phyloP scores from a whole-genome alignment of 1,140 invertebrate genomes.

The Ridgeia piscesae region DNA sequence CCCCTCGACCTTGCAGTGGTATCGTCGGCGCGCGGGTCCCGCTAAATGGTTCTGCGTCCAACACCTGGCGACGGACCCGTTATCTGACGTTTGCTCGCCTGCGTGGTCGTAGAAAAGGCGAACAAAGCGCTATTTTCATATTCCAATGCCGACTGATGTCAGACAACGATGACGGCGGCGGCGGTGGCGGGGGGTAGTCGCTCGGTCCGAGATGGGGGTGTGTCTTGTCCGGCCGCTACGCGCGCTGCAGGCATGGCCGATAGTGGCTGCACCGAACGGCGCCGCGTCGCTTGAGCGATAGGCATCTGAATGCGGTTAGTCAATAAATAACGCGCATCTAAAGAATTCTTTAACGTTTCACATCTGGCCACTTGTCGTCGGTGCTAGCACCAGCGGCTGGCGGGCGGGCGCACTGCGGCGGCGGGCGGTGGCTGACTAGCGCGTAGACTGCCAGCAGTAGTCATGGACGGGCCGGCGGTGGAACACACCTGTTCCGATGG shows the following conservation, averaged over 20 bases:
- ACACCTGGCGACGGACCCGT: neutral
- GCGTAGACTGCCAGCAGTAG: neutral
- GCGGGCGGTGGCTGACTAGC: neutral
- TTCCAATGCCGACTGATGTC: neutral
- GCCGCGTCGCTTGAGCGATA: neutral
- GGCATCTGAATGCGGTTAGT: slow-evolving; percentile 13
- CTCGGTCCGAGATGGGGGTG: neutral
- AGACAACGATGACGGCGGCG: neutral
- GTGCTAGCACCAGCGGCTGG: slow-evolving; percentile 5
- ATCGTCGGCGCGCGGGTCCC: neutral
- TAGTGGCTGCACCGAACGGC: neutral
- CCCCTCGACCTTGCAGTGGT: neutral
- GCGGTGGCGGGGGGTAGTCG: neutral
- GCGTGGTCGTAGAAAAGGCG: neutral
- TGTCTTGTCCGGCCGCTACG: neutral
- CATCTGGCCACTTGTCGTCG: slow-evolving; percentile 13
- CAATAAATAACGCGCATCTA: slow-evolving; percentile 11
- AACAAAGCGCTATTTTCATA: neutral
- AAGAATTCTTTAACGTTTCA: slow-evolving; percentile 2
- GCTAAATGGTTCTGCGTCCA: neutral
- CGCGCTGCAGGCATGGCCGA: neutral
- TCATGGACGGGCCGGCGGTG: neutral
- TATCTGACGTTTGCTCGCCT: neutral
- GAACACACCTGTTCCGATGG: slow-evolving; percentile 5
- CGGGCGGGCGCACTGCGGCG: neutral